A percentile compares a stretch with the other conserved stretches of the same genome.
Conservation (phyloP, 2,888 invertebrate species). For the Drosophila gaucha region DNA sequence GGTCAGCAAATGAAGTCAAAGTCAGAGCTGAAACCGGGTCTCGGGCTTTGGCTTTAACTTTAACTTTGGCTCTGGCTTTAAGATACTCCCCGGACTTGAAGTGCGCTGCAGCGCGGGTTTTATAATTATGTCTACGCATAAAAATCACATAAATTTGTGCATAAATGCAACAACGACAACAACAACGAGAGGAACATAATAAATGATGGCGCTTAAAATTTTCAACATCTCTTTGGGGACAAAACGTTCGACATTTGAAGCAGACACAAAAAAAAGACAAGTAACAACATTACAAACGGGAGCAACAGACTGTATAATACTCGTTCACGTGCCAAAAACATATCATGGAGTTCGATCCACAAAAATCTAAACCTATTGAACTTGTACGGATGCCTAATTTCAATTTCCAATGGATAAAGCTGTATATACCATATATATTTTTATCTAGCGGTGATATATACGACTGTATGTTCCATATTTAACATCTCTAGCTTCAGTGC, state of each 20-base stretch:
- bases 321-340: no score
- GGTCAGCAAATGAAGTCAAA: slow-evolving; percentile 57
- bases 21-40: slow-evolving; percentile 34
- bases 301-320: no score
- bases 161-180: slow-evolving; percentile 65
- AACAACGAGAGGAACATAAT: slow-evolving; percentile 72
- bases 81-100: slow-evolving; percentile 34
- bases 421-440: no score
- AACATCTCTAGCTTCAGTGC: no score
- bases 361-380: no score
- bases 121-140: slow-evolving; percentile 84
- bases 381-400: no score
- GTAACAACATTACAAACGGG: no score
- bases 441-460: no score
- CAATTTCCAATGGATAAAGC: no score
- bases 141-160: slow-evolving; percentile 84
- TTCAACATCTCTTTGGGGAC: slow-evolving; percentile 76
- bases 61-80: slow-evolving; percentile 24
- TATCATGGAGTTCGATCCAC: no score
- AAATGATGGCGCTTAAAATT: slow-evolving; percentile 84
- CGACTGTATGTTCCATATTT: no score
- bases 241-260: slow-evolving; percentile 70
- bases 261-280: slow-evolving; percentile 38
- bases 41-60: slow-evolving; percentile 24
- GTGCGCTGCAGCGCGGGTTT: slow-evolving; percentile 51